These are phyloP conservation scores for Apaloderma vittatum DNA, from an alignment of 2,113 vertebrate genomes.

Conservation along the genomic window DNA sequence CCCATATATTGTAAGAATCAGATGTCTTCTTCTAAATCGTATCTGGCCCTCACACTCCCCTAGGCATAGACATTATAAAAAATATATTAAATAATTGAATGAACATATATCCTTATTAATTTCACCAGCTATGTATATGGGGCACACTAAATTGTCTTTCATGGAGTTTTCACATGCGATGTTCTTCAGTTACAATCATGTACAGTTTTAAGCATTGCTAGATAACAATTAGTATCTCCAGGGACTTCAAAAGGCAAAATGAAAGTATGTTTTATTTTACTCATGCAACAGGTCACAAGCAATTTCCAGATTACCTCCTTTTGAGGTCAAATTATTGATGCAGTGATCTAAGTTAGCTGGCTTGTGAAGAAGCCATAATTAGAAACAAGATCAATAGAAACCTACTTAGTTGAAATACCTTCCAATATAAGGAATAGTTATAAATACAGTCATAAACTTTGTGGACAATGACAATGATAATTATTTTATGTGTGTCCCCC, in stretches of 20 bases:
- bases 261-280: conserved; percentile 20
- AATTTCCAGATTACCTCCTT: conserved; percentile 64
- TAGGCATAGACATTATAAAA: background rate
- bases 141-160: background rate
- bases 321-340: conserved; percentile 61
- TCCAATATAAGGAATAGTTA: conserved; percentile 15
- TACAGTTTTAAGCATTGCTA: conserved; percentile 1
- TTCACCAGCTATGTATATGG: background rate
- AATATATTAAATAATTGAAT: background rate
- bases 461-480: background rate
- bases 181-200: conserved; percentile 6
- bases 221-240: background rate
- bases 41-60: background rate
- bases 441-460: conserved; percentile 7
- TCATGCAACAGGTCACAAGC: background rate
- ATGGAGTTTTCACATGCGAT: background rate
- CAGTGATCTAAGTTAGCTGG: conserved; percentile 27
- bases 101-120: background rate
- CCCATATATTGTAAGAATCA: background rate
- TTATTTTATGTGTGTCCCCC: background rate
- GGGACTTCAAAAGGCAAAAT: conserved; percentile 35
- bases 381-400: conserved; percentile 56
- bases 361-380: conserved; percentile 47
- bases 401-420: background rate
- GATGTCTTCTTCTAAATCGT: background rate